Base-by-base conservation (phyloP, 2,888 invertebrate genomes). In the Lysandra coridon region DNA sequence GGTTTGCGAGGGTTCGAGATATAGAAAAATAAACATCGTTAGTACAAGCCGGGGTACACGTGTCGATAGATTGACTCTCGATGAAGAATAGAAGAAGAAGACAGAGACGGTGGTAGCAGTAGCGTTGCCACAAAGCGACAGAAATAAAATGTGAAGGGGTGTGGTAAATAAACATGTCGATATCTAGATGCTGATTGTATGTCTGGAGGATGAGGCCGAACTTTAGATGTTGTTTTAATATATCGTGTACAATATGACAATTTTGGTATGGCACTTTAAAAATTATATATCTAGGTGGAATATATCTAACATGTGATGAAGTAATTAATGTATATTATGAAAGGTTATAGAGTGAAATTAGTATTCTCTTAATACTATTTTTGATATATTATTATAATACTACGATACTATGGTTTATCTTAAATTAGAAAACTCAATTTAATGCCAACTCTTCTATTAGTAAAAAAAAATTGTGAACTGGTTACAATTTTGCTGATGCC, bases 1-100 rank as follows among this genome's bases (percentile, higher is more conserved):
- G 95, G 96, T 95, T 96, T 95, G 96, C 96, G 95, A 95, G 95
- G 96, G 95, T 95, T 94, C 85, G 88, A 93, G 91, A 93, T 94
- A 94, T 93, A 95, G 92, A 91, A 92, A 91, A 95, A 91, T 92
- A 95, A 89, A 93, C 85, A 94, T 88, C 89, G 95, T 95, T 95
- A 95, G 95, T 95, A 88, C 86, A 92, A 91, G 89, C 89, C 86
- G 83, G 83, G 84, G 82, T 79, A 77, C 82, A 82, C 82, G 37
- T 78, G 62, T 79, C 60, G 78, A 78, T 60, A 80, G 30, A 75
- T 76, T 76, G n/a, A 37, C 75, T 23, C 77, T 80, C 78, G 82
- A 84, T 82, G 78, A 82, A 83, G 83, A 81, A 82, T 83, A 80
- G 82, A 82, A 80, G 23, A 78, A 85, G 85, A 86, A 53, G 83